Percentiles rank a stretch among this genome's conserved stretches.
phyloP scores from a whole-genome alignment of 1,140 invertebrate species.

The Stegodyphus dumicola region DNA sequence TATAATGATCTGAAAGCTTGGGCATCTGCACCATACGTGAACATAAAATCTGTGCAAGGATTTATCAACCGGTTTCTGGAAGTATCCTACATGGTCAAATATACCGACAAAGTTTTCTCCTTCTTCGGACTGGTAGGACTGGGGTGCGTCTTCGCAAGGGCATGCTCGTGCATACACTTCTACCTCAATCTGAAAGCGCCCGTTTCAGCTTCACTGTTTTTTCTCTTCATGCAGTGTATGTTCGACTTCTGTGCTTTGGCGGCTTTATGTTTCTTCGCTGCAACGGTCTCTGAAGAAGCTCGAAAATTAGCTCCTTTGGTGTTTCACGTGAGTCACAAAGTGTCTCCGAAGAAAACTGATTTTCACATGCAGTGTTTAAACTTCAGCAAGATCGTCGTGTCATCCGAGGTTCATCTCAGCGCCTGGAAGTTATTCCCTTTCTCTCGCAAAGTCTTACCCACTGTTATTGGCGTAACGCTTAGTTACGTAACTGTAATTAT shows the following conservation, averaged over 20 bases:
- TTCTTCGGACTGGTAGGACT: slow-evolving; percentile 41
- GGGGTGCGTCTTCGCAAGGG: slow-evolving; percentile 19
- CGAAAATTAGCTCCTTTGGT: neutral
- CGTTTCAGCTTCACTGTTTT: slow-evolving; percentile 10
- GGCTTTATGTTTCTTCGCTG: slow-evolving; percentile 12
- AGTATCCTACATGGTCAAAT: slow-evolving; percentile 11
- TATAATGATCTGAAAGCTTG: slow-evolving; percentile 4
- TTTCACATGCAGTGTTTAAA: slow-evolving; percentile 18
- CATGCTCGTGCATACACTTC: slow-evolving; percentile 49
- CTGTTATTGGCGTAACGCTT: slow-evolving; percentile 31
- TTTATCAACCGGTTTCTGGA: slow-evolving; percentile 5
- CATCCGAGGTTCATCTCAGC: slow-evolving; percentile 22
- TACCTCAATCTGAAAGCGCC: slow-evolving; percentile 31
- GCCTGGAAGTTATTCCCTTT: slow-evolving; percentile 48
- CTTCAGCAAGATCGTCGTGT: slow-evolving; percentile 22
- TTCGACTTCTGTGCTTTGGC: slow-evolving; percentile 39
- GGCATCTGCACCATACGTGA: neutral
- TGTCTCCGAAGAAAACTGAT: neutral
- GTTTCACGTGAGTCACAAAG: neutral
- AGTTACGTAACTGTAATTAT: slow-evolving; percentile 45
- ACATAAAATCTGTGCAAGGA: neutral
- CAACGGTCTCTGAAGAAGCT: slow-evolving; percentile 20
- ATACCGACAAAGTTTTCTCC: slow-evolving; percentile 24
- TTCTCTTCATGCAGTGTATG: slow-evolving; percentile 12
- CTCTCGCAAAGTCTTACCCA: slow-evolving; percentile 24